Conservation (phyloP, 2,888 invertebrate species). For the Nysson spinosus region DNA sequence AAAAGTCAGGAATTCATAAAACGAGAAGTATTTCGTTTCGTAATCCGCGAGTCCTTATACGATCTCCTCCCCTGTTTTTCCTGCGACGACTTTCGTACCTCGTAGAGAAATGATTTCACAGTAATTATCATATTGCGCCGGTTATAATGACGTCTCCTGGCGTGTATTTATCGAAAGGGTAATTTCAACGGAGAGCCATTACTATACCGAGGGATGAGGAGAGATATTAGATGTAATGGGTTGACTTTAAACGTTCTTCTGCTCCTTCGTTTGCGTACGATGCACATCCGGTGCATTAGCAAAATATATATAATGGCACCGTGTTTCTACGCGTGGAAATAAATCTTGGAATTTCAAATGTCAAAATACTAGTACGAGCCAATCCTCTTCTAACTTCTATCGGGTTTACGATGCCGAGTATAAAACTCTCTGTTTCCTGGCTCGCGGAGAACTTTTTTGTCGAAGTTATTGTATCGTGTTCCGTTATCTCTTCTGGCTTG, state of each 20-base stretch:
- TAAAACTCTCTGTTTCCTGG: slow-evolving; percentile 32
- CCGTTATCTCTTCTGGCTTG: no score
- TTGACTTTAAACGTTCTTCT: slow-evolving; percentile 14
- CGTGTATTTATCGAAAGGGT: slow-evolving; percentile 23
- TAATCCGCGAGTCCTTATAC: no score
- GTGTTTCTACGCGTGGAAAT: slow-evolving; percentile 9
- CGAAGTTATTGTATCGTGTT: slow-evolving; percentile 12
- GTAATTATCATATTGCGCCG: no score
- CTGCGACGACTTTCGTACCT: not conserved
- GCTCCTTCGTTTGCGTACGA: no score
- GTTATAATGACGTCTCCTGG: slow-evolving; percentile 11
- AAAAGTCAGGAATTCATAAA: no score
- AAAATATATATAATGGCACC: no score
- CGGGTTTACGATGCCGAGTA: slow-evolving; percentile 24
- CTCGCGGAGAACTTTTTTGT: slow-evolving; percentile 23
- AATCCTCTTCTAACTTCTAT: no score
- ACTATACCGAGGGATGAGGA: slow-evolving; percentile 14
- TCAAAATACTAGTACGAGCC: slow-evolving; percentile 30
- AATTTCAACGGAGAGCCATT: slow-evolving; percentile 18
- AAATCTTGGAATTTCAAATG: slow-evolving; percentile 39
- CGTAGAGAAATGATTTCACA: slow-evolving; percentile 8
- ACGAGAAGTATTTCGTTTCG: no score
- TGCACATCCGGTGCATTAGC: slow-evolving; percentile 27
- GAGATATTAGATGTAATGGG: slow-evolving; percentile 7
- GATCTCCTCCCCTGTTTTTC: not conserved